Conservation (phyloP, 1,140 invertebrate genomes). For the Oedothorax gibbosus region DNA sequence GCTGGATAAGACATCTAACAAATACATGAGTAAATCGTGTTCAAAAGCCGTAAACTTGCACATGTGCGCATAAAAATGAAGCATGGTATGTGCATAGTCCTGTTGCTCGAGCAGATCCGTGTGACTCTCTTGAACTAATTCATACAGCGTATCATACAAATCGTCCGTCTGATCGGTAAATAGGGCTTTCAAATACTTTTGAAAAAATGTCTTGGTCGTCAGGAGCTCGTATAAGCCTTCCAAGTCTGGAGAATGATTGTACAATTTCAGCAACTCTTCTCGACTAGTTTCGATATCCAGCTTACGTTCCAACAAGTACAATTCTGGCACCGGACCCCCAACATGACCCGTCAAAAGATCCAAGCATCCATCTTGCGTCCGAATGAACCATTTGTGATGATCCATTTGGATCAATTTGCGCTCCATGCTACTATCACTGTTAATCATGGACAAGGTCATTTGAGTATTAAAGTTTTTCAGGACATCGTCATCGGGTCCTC, state of each 20-base stretch:
- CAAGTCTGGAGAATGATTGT: not conserved
- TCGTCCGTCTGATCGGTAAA: slow-evolving; percentile 18
- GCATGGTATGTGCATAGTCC: not conserved
- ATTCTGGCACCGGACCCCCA: slow-evolving; percentile 19
- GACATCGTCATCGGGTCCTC: not conserved
- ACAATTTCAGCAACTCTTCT: not conserved
- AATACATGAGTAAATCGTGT: slow-evolving; percentile 20
- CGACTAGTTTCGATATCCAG: slow-evolving; percentile 4
- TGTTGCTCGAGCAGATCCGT: not conserved
- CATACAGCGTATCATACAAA: not conserved
- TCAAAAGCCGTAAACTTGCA: slow-evolving; percentile 15
- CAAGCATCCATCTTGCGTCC: not conserved
- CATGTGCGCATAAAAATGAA: slow-evolving; percentile 14
- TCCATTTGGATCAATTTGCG: slow-evolving; percentile 18
- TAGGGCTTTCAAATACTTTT: not conserved
- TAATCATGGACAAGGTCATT: slow-evolving; percentile 1
- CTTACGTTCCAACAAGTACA: slow-evolving; percentile 1
- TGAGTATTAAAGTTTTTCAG: not conserved
- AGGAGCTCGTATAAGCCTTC: not conserved
- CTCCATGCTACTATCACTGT: slow-evolving; percentile 5
- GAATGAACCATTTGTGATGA: slow-evolving; percentile 32
- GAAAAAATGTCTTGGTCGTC: not conserved
- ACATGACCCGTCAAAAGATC: slow-evolving; percentile 41
- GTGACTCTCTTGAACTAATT: slow-evolving; percentile 1
- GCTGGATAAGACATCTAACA: slow-evolving; percentile 5